Evolutionary conservation across 2,113 vertebrate species (phyloP).

Genomic region (Rhinoderma darwinii): DNA sequence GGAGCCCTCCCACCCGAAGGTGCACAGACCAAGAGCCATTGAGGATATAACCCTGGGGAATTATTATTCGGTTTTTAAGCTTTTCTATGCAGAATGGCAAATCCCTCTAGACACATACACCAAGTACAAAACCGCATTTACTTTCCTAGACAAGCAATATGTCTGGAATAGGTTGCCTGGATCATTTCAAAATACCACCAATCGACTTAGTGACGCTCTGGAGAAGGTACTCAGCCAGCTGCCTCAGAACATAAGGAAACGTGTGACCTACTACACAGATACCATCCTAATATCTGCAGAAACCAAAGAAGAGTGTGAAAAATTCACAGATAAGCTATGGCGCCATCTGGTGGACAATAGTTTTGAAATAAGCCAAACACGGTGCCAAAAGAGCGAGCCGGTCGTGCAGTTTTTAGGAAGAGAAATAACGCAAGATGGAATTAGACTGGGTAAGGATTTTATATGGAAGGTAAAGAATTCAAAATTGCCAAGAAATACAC

Average conservation of each 20-base stretch:
- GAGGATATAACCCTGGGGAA: conserved; percentile 6
- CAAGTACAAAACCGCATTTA: conserved; percentile 51
- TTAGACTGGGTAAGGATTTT: not conserved
- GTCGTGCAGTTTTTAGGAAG: conserved; percentile 17
- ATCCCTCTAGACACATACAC: conserved; percentile 33
- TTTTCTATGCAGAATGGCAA: conserved; percentile 40
- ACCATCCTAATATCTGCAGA: conserved; percentile 18
- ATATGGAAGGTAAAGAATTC: not conserved
- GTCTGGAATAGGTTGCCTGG: conserved; percentile 41
- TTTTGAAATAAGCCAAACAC: not conserved
- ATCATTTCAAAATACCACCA: not conserved
- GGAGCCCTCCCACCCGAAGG: not conserved
- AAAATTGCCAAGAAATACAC: not conserved
- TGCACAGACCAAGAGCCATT: not conserved
- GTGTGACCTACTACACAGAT: not conserved
- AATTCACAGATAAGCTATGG: not conserved
- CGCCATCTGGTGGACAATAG: not conserved
- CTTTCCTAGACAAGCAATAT: conserved; percentile 12
- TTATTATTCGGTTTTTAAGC: conserved; percentile 37
- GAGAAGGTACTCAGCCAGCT: conserved; percentile 21
- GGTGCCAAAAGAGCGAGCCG: not conserved
- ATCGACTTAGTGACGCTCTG: conserved; percentile 12
- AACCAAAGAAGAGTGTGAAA: not conserved
- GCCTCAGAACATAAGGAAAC: not conserved
- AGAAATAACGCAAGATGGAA: not conserved